phyloP scores from a whole-genome alignment of 23 tunicate species.

The Phallusia fumigata region DNA sequence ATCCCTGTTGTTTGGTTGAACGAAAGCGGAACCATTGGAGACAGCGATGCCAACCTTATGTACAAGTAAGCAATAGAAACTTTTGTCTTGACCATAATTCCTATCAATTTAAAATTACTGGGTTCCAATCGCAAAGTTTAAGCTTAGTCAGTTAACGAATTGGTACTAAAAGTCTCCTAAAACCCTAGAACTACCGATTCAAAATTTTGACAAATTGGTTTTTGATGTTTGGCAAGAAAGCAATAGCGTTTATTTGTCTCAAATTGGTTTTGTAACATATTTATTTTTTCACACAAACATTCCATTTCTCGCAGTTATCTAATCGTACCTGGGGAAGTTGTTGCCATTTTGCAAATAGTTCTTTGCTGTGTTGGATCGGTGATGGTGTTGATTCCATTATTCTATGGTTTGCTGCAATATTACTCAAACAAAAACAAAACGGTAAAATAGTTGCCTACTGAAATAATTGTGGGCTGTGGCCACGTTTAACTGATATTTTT shows the following conservation, averaged over 20 bases:
- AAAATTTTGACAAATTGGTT: no score
- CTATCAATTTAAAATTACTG: no score
- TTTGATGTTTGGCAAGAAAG: no score
- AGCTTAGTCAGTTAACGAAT: no score
- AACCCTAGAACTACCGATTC: no score
- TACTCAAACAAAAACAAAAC: slow-evolving; percentile 4
- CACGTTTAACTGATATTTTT: no score
- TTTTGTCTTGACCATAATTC: no score
- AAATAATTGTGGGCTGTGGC: no score
- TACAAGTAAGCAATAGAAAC: slow-evolving; percentile 43
- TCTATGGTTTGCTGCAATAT: slow-evolving; percentile 2
- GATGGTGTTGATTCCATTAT: slow-evolving; percentile 33
- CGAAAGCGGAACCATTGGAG: slow-evolving; percentile 61
- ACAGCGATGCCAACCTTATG: slow-evolving; percentile 68
- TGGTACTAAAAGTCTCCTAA: no score
- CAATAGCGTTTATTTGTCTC: not conserved
- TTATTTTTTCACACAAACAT: no score
- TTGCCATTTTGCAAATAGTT: slow-evolving; percentile 69
- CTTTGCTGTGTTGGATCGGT: slow-evolving; percentile 73
- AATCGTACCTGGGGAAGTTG: slow-evolving; percentile 47
- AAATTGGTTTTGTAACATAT: no score
- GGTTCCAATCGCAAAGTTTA: no score
- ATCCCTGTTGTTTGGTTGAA: slow-evolving; percentile 92
- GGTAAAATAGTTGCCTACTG: not conserved
- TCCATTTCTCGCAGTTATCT: slow-evolving; percentile 55